Conservation (phyloP, 2,888 invertebrate genomes). For the Caenorhabditis uteleia region DNA sequence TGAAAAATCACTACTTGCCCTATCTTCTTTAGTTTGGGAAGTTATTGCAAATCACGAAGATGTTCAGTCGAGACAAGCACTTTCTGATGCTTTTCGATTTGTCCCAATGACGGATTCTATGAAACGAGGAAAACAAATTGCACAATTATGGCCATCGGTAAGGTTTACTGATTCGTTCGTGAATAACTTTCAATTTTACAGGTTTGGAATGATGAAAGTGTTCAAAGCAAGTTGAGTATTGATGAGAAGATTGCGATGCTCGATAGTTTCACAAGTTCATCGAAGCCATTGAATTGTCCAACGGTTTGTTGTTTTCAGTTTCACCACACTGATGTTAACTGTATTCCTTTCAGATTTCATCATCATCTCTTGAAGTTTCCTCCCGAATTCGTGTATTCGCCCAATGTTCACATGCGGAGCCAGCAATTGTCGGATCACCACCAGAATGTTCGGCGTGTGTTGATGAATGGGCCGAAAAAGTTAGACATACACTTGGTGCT, state of each 20-base stretch:
- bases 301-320: slow-evolving; percentile 15
- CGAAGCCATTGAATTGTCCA: slow-evolving; percentile 23
- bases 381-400: slow-evolving; percentile 41
- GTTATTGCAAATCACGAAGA: slow-evolving; percentile 55
- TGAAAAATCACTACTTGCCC: slow-evolving; percentile 20
- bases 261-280: slow-evolving; percentile 35
- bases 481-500: slow-evolving; percentile 37
- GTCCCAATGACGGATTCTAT: slow-evolving; percentile 48
- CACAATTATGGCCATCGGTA: slow-evolving; percentile 47
- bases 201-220: slow-evolving; percentile 42
- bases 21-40: slow-evolving; percentile 52
- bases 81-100: slow-evolving; percentile 40
- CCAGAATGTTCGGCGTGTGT: slow-evolving; percentile 42
- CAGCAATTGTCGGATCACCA: slow-evolving; percentile 30
- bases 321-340: neutral
- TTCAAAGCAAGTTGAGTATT: slow-evolving; percentile 32
- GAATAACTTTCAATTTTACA: slow-evolving; percentile 9
- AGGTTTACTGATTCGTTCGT: slow-evolving; percentile 1
- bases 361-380: slow-evolving; percentile 30
- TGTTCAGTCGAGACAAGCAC: slow-evolving; percentile 41
- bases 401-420: slow-evolving; percentile 48
- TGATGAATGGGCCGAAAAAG: slow-evolving; percentile 50
- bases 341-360: slow-evolving; percentile 38
- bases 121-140: slow-evolving; percentile 41
- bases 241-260: slow-evolving; percentile 47